These are phyloP conservation scores for Ectemnius lituratus DNA, from an alignment of 2,888 invertebrate genomes.

Conservation along the genomic window DNA sequence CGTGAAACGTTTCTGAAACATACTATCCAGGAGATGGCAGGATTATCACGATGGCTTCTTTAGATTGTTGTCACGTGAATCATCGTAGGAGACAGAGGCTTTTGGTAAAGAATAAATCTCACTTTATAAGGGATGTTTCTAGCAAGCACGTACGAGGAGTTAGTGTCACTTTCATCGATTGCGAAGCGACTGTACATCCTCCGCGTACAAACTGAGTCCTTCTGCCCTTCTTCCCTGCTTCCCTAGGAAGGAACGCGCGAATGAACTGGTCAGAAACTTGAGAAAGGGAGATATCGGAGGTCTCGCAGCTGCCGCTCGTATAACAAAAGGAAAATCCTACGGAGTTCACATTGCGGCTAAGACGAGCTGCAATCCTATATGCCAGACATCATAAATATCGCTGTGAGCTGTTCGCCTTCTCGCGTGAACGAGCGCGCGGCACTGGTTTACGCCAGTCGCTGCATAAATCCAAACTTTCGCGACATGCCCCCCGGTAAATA, in stretches of 20 bases:
- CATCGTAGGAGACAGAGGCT: constrained; percentile 28
- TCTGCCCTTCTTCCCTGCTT: background rate
- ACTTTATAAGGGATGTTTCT: constrained; percentile 37
- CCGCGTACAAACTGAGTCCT: constrained; percentile 26
- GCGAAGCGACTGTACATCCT: constrained; percentile 20
- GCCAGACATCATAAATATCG: constrained; percentile 26
- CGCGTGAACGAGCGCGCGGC: background rate
- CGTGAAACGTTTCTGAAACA: background rate
- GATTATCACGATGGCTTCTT: constrained; percentile 7
- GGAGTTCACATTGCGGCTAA: constrained; percentile 10
- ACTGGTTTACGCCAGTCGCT: constrained; percentile 8
- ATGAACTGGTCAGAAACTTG: constrained; percentile 17
- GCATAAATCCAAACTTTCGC: constrained; percentile 28
- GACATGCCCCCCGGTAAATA: constrained; percentile 17
- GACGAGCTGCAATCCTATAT: constrained; percentile 26
- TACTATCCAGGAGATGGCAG: background rate
- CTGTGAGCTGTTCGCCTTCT: constrained; percentile 3
- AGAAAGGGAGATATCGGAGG: background rate
- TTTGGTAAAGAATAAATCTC: constrained; percentile 40
- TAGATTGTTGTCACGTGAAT: constrained; percentile 27
- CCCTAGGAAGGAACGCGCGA: too few species aligned
- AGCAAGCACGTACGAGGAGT: constrained; percentile 47
- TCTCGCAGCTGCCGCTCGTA: background rate
- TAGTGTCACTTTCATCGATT: constrained; percentile 50
- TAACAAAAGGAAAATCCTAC: constrained; percentile 24